These are phyloP conservation scores for Cebidichthys violaceus DNA, from an alignment of 2,113 vertebrate genomes.

Conservation along the genomic window DNA sequence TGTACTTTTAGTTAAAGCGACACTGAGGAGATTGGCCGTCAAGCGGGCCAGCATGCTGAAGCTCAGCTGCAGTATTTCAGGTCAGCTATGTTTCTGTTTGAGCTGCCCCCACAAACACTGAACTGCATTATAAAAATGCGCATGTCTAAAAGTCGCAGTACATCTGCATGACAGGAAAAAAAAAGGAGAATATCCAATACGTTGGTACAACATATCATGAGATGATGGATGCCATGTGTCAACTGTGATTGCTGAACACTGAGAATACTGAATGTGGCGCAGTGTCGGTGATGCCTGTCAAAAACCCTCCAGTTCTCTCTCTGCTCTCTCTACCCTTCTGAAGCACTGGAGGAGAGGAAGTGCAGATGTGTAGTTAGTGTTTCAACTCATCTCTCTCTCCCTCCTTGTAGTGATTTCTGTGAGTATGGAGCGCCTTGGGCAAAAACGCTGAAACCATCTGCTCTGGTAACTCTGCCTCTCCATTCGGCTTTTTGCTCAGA, in stretches of 20 bases:
- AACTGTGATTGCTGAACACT: slow-evolving; percentile 46
- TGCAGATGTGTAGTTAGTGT: slow-evolving; percentile 72
- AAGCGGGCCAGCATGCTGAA: not conserved
- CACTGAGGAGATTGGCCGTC: slow-evolving; percentile 43
- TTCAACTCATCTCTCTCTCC: slow-evolving; percentile 58
- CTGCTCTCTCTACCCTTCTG: slow-evolving; percentile 40
- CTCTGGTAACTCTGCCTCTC: slow-evolving; percentile 75
- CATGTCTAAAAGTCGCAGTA: not conserved
- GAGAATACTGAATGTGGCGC: slow-evolving; percentile 30
- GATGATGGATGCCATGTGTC: slow-evolving; percentile 61
- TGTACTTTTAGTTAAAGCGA: slow-evolving; percentile 38
- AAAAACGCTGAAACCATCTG: slow-evolving; percentile 81
- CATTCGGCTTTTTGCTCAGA: slow-evolving; percentile 42
- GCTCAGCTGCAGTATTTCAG: slow-evolving; percentile 28
- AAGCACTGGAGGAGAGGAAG: slow-evolving; percentile 60
- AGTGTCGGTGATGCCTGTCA: slow-evolving; percentile 62
- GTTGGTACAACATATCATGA: slow-evolving; percentile 20
- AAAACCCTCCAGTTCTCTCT: slow-evolving; percentile 41
- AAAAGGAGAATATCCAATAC: slow-evolving; percentile 7
- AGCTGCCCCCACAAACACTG: not conserved
- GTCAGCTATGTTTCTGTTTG: slow-evolving; percentile 14
- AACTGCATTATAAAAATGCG: not conserved
- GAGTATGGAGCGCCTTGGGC: slow-evolving; percentile 77
- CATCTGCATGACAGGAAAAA: slow-evolving; percentile 15
- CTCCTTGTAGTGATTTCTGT: slow-evolving; percentile 66